A percentile compares a stretch with the other conserved stretches of the same genome.
Conservation (phyloP, 2,797 vertebrate species). For the Rhinella marina region DNA sequence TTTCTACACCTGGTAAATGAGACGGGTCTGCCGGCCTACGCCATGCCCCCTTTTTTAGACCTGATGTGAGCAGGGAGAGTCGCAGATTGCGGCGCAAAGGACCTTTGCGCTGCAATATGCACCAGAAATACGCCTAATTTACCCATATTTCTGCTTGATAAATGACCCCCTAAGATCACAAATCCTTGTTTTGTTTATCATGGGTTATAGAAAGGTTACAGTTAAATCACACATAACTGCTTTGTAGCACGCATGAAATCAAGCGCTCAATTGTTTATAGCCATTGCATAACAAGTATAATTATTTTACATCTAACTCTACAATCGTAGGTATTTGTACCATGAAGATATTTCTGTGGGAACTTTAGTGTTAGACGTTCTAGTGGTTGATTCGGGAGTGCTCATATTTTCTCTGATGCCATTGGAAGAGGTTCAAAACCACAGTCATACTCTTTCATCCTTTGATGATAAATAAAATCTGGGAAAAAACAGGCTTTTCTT, state of each 20-base stretch:
- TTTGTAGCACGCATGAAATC: background rate
- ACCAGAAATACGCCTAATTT: no score
- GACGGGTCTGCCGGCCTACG: no score
- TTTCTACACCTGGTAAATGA: no score
- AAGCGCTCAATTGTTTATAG: background rate
- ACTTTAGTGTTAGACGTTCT: background rate
- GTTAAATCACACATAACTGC: background rate
- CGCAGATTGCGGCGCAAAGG: no score
- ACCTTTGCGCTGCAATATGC: no score
- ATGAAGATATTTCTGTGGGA: constrained; percentile 11
- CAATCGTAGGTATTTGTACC: background rate
- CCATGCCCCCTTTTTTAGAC: no score
- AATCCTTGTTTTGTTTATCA: no score
- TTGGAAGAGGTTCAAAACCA: constrained; percentile 42
- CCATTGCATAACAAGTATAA: background rate
- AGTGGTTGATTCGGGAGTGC: constrained; percentile 21
- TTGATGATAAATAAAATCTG: background rate
- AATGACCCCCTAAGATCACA: no score
- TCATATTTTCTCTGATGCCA: constrained; percentile 11
- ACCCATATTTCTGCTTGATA: no score
- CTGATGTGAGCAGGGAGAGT: no score
- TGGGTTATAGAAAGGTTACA: background rate
- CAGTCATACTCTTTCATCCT: background rate
- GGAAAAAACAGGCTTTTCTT: background rate
- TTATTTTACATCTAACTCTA: background rate